These are phyloP conservation scores for Myotis yumanensis DNA, from an alignment of 2,113 vertebrate species.

Conservation along the genomic window DNA sequence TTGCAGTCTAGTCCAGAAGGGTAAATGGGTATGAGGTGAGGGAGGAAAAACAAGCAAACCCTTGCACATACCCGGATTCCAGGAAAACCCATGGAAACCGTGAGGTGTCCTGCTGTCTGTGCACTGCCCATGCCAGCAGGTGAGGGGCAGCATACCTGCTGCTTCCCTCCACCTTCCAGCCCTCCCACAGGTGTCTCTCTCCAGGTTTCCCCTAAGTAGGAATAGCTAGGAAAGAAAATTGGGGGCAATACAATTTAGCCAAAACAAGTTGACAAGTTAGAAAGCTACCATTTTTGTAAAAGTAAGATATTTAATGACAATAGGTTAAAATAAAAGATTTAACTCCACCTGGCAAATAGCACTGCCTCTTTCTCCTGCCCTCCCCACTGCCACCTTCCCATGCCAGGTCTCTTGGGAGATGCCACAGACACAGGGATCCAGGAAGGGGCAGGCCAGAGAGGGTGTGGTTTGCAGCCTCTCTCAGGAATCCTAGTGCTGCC, in stretches of 20 bases:
- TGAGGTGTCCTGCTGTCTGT: not conserved
- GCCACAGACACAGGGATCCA: not conserved
- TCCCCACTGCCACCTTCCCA: not conserved
- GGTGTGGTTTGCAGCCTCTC: not conserved
- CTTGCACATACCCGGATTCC: accelerated
- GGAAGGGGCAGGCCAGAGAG: not conserved
- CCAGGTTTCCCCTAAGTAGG: not conserved
- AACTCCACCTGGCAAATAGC: not conserved
- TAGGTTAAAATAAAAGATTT: not conserved
- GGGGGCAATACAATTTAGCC: not conserved
- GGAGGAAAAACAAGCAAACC: no score
- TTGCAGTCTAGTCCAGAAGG: not conserved
- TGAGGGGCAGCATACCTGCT: not conserved
- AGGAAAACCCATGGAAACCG: not conserved
- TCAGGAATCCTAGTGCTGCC: not conserved
- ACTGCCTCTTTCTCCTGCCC: not conserved
- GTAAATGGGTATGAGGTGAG: accelerated
- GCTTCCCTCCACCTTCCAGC: not conserved
- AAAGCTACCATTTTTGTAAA: not conserved
- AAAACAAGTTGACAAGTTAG: no score
- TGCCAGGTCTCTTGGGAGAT: not conserved
- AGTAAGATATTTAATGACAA: not conserved
- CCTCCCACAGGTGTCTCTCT: not conserved
- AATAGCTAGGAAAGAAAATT: not conserved
- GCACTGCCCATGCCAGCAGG: accelerated